Percentiles rank a stretch among this genome's conserved stretches.
Conservation (phyloP, 23 tunicate genomes). For the Ciona savignyi region DNA sequence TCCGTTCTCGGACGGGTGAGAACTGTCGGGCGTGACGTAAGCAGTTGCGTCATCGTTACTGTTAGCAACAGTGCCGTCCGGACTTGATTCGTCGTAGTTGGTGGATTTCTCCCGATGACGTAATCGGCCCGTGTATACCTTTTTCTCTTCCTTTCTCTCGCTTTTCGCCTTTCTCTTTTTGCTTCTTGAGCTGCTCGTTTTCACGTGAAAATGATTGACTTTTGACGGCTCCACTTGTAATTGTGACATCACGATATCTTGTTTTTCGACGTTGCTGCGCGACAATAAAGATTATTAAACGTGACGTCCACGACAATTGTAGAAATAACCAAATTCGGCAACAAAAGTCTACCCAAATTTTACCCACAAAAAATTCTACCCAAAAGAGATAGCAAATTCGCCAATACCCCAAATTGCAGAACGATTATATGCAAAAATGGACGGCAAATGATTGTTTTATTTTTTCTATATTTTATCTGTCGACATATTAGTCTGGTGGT, state of each 20-base stretch:
- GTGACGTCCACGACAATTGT: too few species aligned
- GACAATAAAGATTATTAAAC: too few species aligned
- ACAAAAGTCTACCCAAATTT: too few species aligned
- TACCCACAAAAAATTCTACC: too few species aligned
- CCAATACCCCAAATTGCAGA: too few species aligned
- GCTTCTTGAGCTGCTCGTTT: constrained; percentile 20
- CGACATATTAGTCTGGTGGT: too few species aligned
- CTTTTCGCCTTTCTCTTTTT: background rate
- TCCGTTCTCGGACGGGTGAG: background rate
- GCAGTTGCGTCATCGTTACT: background rate
- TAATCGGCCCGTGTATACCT: background rate
- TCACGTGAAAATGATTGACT: constrained; percentile 22
- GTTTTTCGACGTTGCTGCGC: constrained; percentile 31
- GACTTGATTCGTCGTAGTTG: background rate
- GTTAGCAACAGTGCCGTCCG: constrained; percentile 1
- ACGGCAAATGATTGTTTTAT: too few species aligned
- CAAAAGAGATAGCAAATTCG: too few species aligned
- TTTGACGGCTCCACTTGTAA: constrained; percentile 63
- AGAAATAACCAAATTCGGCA: too few species aligned
- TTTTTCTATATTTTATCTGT: too few species aligned
- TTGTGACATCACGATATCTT: constrained; percentile 32
- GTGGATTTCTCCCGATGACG: background rate
- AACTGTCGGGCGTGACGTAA: background rate
- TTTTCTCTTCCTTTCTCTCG: background rate
- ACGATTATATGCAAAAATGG: too few species aligned